Evolutionary conservation across 2,888 invertebrate species (phyloP).

Genomic region (Lathronympha strigana): DNA sequence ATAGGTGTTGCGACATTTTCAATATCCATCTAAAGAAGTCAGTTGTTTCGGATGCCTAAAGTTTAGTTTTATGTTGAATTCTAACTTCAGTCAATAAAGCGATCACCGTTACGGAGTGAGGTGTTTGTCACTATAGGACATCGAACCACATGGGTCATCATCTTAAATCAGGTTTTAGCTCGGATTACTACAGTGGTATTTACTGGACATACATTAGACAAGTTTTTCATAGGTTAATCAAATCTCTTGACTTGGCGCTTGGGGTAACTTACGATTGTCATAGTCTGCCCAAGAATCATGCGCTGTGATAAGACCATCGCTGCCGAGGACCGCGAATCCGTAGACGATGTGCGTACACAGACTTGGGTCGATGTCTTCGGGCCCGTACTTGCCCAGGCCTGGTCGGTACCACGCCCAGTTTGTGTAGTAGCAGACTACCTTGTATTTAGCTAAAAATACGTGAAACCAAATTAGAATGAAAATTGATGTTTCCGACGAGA

Average conservation of each 20-base stretch:
- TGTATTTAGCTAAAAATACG: constrained; percentile 86
- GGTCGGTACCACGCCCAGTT: constrained; percentile 97
- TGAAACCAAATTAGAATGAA: neutral
- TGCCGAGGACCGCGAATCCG: constrained; percentile 96
- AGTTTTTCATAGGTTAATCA: no score
- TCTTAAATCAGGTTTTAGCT: no score
- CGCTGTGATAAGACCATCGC: constrained; percentile 90
- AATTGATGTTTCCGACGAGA: no score
- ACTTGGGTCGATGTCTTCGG: constrained; percentile 93
- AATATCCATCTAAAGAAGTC: neutral
- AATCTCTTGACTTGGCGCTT: neutral
- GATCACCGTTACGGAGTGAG: no score
- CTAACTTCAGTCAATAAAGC: no score
- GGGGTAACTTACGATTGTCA: constrained; percentile 90
- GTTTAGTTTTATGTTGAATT: no score
- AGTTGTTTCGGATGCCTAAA: no score
- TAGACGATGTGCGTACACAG: constrained; percentile 97
- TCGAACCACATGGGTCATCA: no score
- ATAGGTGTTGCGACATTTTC: neutral
- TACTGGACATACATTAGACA: no score
- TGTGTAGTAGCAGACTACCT: constrained; percentile 95
- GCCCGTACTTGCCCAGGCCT: constrained; percentile 91
- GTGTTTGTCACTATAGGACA: no score
- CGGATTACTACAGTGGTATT: no score
- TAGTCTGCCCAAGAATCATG: constrained; percentile 96